Base-by-base conservation (phyloP, 2,797 vertebrate species). In the Loris lydekkerianus region DNA sequence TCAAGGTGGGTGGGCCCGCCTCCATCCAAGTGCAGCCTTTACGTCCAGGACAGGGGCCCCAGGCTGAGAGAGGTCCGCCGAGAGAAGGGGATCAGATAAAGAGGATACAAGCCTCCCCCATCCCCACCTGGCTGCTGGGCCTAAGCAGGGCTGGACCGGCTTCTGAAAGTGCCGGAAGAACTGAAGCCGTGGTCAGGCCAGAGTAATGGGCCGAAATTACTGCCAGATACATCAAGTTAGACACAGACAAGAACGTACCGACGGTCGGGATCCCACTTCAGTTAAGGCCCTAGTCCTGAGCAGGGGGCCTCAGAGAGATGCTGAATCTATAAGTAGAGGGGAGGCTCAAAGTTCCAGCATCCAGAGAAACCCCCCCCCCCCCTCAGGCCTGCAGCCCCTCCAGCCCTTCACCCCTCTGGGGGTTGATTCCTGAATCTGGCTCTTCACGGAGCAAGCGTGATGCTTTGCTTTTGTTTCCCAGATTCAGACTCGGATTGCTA, bases 401-500 rank as follows among this genome's bases (percentile, higher is more conserved):
- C 31, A 20, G 61, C 20, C 58, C 63, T 49, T 72, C 58, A 0
- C 53, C n/a, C 31, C 25, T 53, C 56, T 43, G 5, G 76, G 76
- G 60, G 10, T 11, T 31, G 80, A 77, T 40, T 17, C 84, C 94
- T 23, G 73, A 69, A 21, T 53, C 70, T 3, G 77, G 21, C 67
- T 43, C 60, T 53, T 72, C 20, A 5, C 7, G 76, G 40, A 37
- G 21, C 23, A 14, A 49, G 25, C 4, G 10, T 77, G 84, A 85
- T 60, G 14, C 21, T 73, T 27, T 53, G 61, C 81, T 89, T 72
- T 69, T 73, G 43, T 43, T 31, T 53, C 70, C 27, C 93, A 98
- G 98, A 98, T 98, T 40, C 95, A 97, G 92, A 97, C 97, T 21
- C 98, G 97, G 80, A 97, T 98, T 9, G 96, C 91, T 13, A 98